Conservation (phyloP, 2,888 invertebrate species). For the Ophraella communa region DNA sequence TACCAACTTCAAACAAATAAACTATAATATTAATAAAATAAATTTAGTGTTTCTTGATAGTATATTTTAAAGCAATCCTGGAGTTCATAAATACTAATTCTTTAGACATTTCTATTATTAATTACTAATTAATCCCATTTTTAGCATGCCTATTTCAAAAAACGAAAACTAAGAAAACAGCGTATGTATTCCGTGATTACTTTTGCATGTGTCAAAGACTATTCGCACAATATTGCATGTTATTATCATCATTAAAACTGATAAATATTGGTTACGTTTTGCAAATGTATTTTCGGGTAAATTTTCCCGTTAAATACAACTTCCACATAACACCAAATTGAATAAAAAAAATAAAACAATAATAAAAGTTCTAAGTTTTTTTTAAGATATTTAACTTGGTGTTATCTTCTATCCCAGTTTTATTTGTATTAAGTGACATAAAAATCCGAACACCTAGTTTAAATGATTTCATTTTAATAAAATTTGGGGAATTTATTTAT, state of each 20-base stretch:
- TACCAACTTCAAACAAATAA: too few relatives aligned
- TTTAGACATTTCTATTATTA: constrained; percentile 4
- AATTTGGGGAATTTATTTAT: too few relatives aligned
- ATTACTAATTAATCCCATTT: constrained; percentile 41
- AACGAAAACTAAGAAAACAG: constrained; percentile 58
- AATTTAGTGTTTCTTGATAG: neutral
- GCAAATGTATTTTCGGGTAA: too few relatives aligned
- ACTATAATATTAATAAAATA: neutral
- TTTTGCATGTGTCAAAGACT: constrained; percentile 30
- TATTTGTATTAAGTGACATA: too few relatives aligned
- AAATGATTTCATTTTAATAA: too few relatives aligned
- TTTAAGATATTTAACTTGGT: too few relatives aligned
- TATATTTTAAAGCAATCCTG: neutral
- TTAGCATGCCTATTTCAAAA: constrained; percentile 61
- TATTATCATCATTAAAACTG: neutral
- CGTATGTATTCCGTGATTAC: constrained; percentile 53
- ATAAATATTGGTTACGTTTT: too few relatives aligned
- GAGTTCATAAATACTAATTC: neutral
- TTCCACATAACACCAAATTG: neutral
- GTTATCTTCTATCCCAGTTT: too few relatives aligned
- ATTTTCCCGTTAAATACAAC: too few relatives aligned
- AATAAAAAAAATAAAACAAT: too few relatives aligned
- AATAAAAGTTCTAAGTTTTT: too few relatives aligned
- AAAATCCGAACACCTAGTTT: too few relatives aligned
- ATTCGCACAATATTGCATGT: constrained; percentile 16